Base-by-base conservation (phyloP, 2,797 vertebrate genomes). In the Eospalax fontanierii region DNA sequence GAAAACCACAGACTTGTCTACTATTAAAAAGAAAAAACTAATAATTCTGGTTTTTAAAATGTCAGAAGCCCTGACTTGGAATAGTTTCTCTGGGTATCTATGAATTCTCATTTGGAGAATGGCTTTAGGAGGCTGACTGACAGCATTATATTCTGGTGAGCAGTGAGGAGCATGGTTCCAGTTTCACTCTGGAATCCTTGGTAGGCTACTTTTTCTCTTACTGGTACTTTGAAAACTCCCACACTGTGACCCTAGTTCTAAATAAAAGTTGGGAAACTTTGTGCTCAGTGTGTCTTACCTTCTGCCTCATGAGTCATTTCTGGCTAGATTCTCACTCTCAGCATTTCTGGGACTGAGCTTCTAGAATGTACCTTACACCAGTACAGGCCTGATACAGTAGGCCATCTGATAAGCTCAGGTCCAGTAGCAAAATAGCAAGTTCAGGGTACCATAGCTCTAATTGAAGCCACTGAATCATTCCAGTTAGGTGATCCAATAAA, bases 361-460 rank as follows among this genome's bases (percentile, higher is more conserved):
- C 40, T 18, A 15, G 46, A 70, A 0, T 46, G n/a, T 18, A 14
- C 24, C 40, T 16, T 40, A 75, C 19, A 50, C 2, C 19, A 33
- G 59, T 35, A 33, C 4, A n/a, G n/a, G n/a, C n/a, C n/a, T n/a
- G n/a, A n/a, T n/a, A n/a, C 63, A n/a, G 6, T 4, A 82, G 65
- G 21, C 4, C 59, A 65, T 19, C 18, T 0, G 0, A 16, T 38
- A 14, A 74, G 12, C 11, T 30, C 4, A 54, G 5, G 3, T 2
- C 12, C 6, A 33, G n/a, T 4, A 6, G 35, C 0, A 0, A 71
- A n/a, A 16, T 8, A 33, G 43, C 6, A 22, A 8, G 54, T 19
- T 10, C n/a, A 43, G 10, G 57, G 38, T 11, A 9, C 35, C 15
- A 0, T 9, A 19, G 30, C 6, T 38, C 50, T 40, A 3, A 18